These are phyloP conservation scores for Orchestia grillus DNA, from an alignment of 1,140 invertebrate genomes.

Conservation along the genomic window DNA sequence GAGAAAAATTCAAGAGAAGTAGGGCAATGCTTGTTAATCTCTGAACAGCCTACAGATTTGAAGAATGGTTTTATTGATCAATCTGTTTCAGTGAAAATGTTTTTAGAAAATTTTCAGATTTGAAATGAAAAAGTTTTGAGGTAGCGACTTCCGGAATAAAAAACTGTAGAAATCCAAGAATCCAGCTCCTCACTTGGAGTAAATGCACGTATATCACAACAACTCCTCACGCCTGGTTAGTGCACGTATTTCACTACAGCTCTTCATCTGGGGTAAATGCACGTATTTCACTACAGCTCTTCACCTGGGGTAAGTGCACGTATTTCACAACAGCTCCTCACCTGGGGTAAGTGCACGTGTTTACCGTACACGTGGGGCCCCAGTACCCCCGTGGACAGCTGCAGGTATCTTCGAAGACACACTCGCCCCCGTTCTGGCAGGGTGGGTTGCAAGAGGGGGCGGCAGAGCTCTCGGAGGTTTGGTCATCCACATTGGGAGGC, in stretches of 20 bases:
- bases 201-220: neutral
- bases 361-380: constrained; percentile 10
- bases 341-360: constrained; percentile 31
- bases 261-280: too few species aligned
- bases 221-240: neutral
- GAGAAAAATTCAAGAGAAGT: too few species aligned
- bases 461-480: neutral
- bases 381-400: constrained; percentile 41
- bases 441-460: neutral
- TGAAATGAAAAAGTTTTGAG: too few species aligned
- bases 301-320: too few species aligned
- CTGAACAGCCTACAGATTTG: too few species aligned
- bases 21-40: too few species aligned
- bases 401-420: constrained; percentile 22
- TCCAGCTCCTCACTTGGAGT: too few species aligned
- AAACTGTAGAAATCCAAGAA: too few species aligned
- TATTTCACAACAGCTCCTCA: neutral
- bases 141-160: too few species aligned
- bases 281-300: neutral
- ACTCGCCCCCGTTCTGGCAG: constrained; percentile 27
- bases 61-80: too few species aligned
- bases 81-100: too few species aligned
- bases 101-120: too few species aligned
- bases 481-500: neutral
- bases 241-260: neutral